Percentiles rank a stretch among this genome's conserved stretches.
Conservation (phyloP, 2,888 invertebrate genomes). For the Pristionchus arcanus region DNA sequence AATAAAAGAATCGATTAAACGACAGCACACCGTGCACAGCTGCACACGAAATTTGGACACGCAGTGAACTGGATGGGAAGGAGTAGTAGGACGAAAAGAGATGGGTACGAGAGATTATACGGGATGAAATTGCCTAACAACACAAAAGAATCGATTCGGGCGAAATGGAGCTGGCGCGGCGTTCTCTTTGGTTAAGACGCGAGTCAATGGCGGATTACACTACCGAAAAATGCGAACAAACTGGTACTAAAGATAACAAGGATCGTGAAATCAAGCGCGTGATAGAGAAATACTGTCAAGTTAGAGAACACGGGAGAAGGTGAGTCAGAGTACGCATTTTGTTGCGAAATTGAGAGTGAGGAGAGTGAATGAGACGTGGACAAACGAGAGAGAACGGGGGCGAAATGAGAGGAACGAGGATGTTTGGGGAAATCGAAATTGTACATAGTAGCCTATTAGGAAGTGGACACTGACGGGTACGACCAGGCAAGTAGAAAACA, state of each 20-base stretch:
- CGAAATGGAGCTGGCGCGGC: neutral
- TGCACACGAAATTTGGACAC: neutral
- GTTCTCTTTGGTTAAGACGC: neutral
- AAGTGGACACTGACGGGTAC: neutral
- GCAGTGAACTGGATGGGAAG: neutral
- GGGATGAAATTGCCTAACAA: conserved; percentile 13
- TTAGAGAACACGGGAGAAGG: neutral
- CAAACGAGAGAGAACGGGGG: neutral
- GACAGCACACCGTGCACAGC: too few species aligned
- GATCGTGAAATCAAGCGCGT: conserved; percentile 13
- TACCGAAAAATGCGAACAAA: neutral
- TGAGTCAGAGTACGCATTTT: conserved; percentile 16
- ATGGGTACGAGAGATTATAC: conserved; percentile 31
- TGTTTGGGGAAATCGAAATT: neutral
- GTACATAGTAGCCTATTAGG: conserved; percentile 6
- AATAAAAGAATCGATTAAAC: neutral
- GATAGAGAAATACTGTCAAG: neutral
- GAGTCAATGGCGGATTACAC: neutral
- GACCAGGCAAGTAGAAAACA: neutral
- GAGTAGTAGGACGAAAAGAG: conserved; percentile 12
- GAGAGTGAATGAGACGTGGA: neutral
- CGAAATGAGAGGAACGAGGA: neutral
- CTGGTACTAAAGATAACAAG: neutral
- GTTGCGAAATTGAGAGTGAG: conserved; percentile 24
- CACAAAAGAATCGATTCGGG: conserved; percentile 19